Evolutionary conservation across 2,888 invertebrate species (phyloP).

Genomic region (Eupithecia inturbata): DNA sequence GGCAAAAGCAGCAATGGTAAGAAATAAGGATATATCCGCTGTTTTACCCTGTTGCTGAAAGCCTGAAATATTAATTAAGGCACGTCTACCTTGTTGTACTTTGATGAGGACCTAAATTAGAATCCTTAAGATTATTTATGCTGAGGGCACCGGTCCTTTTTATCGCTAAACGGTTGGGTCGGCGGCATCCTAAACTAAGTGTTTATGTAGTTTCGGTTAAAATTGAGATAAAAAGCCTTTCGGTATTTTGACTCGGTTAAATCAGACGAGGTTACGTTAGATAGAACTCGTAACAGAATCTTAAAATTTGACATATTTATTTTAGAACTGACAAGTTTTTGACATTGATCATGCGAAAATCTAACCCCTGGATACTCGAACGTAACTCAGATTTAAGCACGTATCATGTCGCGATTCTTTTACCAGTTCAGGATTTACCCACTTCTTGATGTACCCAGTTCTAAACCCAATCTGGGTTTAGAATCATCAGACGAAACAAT

Average conservation of each 20-base stretch:
- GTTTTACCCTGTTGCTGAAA: conserved; percentile 43
- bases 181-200: conserved; percentile 32
- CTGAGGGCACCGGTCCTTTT: conserved; percentile 38
- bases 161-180: conserved; percentile 28
- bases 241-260: not conserved
- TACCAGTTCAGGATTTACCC: too few species aligned
- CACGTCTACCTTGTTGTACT: conserved; percentile 48
- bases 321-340: too few species aligned
- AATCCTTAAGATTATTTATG: conserved; percentile 52
- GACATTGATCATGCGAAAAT: not conserved
- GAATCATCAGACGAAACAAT: not conserved
- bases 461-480: too few species aligned
- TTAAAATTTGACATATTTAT: too few species aligned
- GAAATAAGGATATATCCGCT: not conserved
- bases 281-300: not conserved
- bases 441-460: too few species aligned
- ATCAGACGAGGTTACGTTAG: not conserved
- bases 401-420: too few species aligned
- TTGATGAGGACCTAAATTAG: conserved; percentile 58
- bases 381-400: too few species aligned
- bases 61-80: conserved; percentile 56
- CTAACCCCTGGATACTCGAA: too few species aligned
- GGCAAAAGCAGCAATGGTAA: conserved; percentile 28
- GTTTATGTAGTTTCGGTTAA: conserved; percentile 26
- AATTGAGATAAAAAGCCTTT: conserved; percentile 1